Base-by-base conservation (phyloP, 1,140 invertebrate species). In the Drosophila gunungcola region DNA sequence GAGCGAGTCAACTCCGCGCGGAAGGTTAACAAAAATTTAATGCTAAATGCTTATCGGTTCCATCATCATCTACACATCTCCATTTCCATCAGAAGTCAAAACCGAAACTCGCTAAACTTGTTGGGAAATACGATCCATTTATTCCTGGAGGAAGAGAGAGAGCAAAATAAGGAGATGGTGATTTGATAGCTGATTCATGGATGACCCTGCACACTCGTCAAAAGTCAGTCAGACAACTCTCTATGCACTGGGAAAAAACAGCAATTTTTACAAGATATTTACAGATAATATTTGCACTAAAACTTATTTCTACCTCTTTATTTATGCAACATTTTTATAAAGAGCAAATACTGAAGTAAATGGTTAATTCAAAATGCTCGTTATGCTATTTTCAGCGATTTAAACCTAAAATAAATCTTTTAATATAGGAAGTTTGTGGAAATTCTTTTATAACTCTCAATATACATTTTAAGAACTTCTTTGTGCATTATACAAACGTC, bases 51-150 rank as follows among this genome's bases (percentile, higher is more conserved):
- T 80, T 90, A 90, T 90, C 81, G 68, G 42, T 67, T 63, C 49
- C 63, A 70, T 70, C 16, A 67, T 51, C 58, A 51, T 16, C 58
- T 38, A 34, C 36, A 54, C 65, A 68, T 45, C 25, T 65, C 61
- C 65, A 65, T 67, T 34, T 49, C 56, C 56, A 61, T 42, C 67
- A 83, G 68, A 90, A 90, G 88, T 90, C 88, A 90, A 88, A 48
- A 72, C 62, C 70, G 70, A 88, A 82, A 82, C 85, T 77, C 84
- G 89, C 89, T 89, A 91, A 91, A 91, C 89, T 91, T 80, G 89
- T 91, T 80, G 89, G 83, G 85, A 82, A 90, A 91, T 65, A 68
- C 72, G 89, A 91, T 89, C 86, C 32, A 54, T 42, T 32, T 56
- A 42, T 68, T 65, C 64, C 64, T 48, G 16, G 38, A 54, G 42